Conservation (phyloP, 2,888 invertebrate species). For the Pimpla rufipes region DNA sequence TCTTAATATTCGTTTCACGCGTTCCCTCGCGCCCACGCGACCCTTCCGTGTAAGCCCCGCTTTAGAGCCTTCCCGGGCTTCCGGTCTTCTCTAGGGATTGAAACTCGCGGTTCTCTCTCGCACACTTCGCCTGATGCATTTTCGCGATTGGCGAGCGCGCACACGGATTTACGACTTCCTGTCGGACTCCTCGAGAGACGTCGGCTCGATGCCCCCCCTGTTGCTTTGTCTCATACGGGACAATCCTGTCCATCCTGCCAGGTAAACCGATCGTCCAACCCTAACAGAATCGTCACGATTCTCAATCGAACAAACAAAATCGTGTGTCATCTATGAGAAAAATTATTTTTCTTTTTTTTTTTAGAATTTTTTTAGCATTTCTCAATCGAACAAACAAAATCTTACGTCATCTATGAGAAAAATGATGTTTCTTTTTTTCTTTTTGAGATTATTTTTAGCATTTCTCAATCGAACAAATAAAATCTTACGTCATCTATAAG, state of each 20-base stretch:
- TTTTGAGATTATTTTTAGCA: not conserved
- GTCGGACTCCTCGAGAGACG: slow-evolving; percentile 35
- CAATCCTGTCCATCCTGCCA: slow-evolving; percentile 16
- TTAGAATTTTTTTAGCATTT: too few species aligned
- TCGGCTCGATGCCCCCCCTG: slow-evolving; percentile 34
- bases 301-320: not conserved
- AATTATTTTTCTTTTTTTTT: not conserved
- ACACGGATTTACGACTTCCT: slow-evolving; percentile 70
- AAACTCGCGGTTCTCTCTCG: slow-evolving; percentile 22
- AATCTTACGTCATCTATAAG: not conserved
- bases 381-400: not conserved
- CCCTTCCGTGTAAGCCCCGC: slow-evolving; percentile 43
- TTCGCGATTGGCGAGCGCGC: slow-evolving; percentile 66
- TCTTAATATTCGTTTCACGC: slow-evolving; percentile 65
- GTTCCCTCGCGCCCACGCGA: slow-evolving; percentile 49
- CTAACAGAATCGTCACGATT: not conserved
- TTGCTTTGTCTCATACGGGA: slow-evolving; percentile 23
- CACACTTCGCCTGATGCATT: slow-evolving; percentile 60
- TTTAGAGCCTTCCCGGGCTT: slow-evolving; percentile 51
- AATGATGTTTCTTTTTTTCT: not conserved
- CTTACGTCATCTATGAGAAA: not conserved
- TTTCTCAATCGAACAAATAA: not conserved
- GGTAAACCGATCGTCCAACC: slow-evolving; percentile 7
- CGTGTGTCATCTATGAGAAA: not conserved
- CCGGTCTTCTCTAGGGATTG: slow-evolving; percentile 49